phyloP scores from a whole-genome alignment of 2,888 invertebrate genomes.

The Heliconius cydno region DNA sequence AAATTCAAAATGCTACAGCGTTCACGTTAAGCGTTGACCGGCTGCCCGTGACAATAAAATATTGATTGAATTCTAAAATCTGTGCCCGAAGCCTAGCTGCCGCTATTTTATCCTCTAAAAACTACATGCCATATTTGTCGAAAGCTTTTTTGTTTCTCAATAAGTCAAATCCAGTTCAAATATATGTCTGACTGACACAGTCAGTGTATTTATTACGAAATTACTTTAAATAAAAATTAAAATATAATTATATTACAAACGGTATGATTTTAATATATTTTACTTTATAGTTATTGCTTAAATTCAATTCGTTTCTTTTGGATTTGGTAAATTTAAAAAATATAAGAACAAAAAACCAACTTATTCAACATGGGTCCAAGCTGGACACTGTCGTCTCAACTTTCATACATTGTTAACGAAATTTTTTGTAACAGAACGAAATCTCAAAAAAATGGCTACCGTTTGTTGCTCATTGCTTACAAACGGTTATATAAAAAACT shows the following conservation, averaged over 20 bases:
- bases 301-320: neutral
- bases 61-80: slow-evolving; percentile 71
- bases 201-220: neutral
- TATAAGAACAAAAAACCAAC: slow-evolving; percentile 15
- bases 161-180: slow-evolving; percentile 10
- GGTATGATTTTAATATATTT: no score
- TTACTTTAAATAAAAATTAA: neutral
- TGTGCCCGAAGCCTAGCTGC: slow-evolving; percentile 46
- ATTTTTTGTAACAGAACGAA: slow-evolving; percentile 53
- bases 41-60: slow-evolving; percentile 71
- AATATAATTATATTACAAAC: neutral
- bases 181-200: neutral
- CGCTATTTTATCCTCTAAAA: slow-evolving; percentile 60
- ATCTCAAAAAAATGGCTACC: slow-evolving; percentile 59
- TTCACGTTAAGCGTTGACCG: slow-evolving; percentile 64
- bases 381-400: slow-evolving; percentile 51
- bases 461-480: slow-evolving; percentile 71
- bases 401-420: slow-evolving; percentile 52
- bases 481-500: slow-evolving; percentile 73
- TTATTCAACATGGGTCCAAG: slow-evolving; percentile 8
- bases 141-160: neutral
- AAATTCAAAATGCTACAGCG: slow-evolving; percentile 51
- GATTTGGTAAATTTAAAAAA: neutral
- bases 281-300: neutral
- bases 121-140: slow-evolving; percentile 14